These are phyloP conservation scores for Sardina pilchardus DNA, from an alignment of 2,113 vertebrate genomes.

Conservation along the genomic window DNA sequence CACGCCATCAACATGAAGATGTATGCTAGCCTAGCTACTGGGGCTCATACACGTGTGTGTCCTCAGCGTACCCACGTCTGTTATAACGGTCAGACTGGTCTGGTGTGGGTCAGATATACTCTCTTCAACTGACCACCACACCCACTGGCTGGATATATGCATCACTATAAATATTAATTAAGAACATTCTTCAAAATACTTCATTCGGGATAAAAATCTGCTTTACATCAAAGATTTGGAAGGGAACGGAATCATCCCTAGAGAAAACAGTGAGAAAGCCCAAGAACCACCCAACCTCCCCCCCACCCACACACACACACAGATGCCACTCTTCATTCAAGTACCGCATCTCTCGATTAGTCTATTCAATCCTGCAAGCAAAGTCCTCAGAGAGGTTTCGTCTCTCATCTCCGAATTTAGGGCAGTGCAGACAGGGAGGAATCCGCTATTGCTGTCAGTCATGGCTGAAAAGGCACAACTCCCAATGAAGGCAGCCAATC, in stretches of 20 bases:
- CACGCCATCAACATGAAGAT: neutral
- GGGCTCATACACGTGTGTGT: neutral
- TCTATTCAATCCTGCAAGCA: neutral
- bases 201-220: neutral
- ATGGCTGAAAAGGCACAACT: slow-evolving; percentile 52
- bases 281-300: neutral
- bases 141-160: neutral
- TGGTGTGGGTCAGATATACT: neutral
- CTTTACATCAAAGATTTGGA: neutral
- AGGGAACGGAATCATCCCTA: neutral
- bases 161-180: neutral
- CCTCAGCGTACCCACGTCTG: neutral
- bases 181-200: neutral
- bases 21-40: neutral
- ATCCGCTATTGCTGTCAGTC: slow-evolving; percentile 51
- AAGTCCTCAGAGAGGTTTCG: neutral
- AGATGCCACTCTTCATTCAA: slow-evolving; percentile 5
- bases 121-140: neutral
- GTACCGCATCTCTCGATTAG: neutral
- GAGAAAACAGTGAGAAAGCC: neutral
- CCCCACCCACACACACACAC: neutral
- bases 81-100: neutral
- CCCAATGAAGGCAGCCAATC: slow-evolving; percentile 58
- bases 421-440: slow-evolving; percentile 31
- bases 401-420: slow-evolving; percentile 31